Conservation (phyloP, 2,797 vertebrate genomes). For the Squalus acanthias region DNA sequence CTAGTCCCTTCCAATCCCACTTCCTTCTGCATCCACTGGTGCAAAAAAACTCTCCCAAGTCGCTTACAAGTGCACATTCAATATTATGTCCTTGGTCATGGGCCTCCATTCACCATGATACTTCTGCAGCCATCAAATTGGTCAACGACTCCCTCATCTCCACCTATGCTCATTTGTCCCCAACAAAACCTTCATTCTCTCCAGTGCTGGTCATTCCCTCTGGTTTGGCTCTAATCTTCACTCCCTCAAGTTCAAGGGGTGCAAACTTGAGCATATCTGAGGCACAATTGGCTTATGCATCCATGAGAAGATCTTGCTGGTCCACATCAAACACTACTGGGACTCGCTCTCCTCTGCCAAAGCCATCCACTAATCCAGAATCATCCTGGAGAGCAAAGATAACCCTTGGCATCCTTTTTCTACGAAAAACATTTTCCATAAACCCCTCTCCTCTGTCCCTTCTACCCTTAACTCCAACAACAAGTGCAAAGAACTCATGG, state of each 20-base stretch:
- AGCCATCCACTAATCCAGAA: not conserved
- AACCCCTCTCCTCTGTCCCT: not conserved
- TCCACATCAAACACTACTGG: not conserved
- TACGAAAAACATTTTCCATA: not conserved
- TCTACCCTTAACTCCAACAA: not conserved
- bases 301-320: not conserved
- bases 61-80: not conserved
- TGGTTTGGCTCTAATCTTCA: not conserved
- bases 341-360: not conserved
- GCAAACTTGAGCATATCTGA: not conserved
- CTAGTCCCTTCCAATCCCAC: not conserved
- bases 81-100: not conserved
- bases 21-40: not conserved
- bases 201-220: not conserved
- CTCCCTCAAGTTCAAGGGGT: not conserved
- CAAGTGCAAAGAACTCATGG: not conserved
- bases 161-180: not conserved
- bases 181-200: not conserved
- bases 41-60: not conserved
- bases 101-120: not conserved
- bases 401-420: not conserved
- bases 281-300: not conserved
- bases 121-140: not conserved
- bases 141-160: not conserved
- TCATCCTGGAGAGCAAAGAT: not conserved